Percentiles rank a stretch among this genome's conserved stretches.
phyloP scores from a whole-genome alignment of 2,797 vertebrate genomes.

The Eidolon dupreanum region DNA sequence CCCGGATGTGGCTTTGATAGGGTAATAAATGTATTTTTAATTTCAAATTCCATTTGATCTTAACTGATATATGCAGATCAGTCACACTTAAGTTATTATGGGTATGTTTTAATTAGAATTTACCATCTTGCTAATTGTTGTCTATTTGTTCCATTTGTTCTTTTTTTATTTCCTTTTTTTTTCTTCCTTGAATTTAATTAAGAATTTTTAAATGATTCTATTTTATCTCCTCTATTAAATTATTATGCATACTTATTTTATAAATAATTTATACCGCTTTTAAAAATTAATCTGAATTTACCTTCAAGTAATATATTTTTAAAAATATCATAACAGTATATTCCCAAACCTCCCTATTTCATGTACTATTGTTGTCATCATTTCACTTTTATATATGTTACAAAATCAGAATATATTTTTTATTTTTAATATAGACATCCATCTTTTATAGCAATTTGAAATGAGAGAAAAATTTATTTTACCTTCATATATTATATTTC shows the following conservation, averaged over 20 bases:
- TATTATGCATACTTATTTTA: background rate
- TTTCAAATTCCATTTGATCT: too few relatives aligned
- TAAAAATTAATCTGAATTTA: background rate
- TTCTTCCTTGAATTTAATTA: background rate
- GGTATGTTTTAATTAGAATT: too few relatives aligned
- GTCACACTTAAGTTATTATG: too few relatives aligned
- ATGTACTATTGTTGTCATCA: background rate
- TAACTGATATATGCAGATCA: too few relatives aligned
- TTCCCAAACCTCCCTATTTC: background rate
- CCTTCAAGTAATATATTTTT: background rate
- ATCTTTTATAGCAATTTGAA: background rate
- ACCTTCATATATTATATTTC: background rate
- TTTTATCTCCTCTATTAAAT: background rate
- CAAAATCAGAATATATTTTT: background rate
- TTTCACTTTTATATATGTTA: background rate
- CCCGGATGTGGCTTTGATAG: too few relatives aligned
- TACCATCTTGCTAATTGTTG: too few relatives aligned
- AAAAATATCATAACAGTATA: background rate
- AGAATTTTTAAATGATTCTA: background rate
- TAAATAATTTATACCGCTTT: background rate
- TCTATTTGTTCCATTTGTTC: background rate
- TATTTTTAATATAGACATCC: background rate
- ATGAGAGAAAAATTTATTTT: background rate
- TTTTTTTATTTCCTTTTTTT: background rate
- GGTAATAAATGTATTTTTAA: too few relatives aligned